Conservation (phyloP, 2,888 invertebrate species). For the Actias luna region DNA sequence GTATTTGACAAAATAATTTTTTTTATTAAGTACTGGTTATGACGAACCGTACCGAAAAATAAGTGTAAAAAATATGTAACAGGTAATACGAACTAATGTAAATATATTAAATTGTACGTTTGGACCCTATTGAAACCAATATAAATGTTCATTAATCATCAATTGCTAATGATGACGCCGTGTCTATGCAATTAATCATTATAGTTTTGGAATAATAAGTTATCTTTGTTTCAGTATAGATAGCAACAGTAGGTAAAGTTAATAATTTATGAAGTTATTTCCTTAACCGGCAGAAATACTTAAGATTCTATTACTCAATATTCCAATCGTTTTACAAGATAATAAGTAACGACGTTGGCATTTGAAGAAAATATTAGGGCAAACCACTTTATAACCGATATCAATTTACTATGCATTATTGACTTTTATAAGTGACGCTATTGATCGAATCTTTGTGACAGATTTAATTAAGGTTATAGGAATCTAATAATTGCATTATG, state of each 20-base stretch:
- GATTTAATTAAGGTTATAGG: too few relatives aligned
- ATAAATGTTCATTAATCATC: slow-evolving; percentile 26
- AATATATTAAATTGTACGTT: background rate
- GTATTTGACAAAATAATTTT: too few relatives aligned
- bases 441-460: too few relatives aligned
- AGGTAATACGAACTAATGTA: background rate
- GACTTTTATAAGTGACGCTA: too few relatives aligned
- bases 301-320: background rate
- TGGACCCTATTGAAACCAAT: background rate
- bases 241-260: background rate
- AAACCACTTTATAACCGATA: background rate
- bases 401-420: too few relatives aligned
- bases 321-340: background rate
- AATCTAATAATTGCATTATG: too few relatives aligned
- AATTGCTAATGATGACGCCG: slow-evolving; percentile 25
- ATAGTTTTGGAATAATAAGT: slow-evolving; percentile 16
- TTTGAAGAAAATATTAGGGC: background rate
- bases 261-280: background rate
- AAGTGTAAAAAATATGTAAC: too few relatives aligned
- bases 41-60: too few relatives aligned
- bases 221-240: background rate
- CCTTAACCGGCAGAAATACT: background rate
- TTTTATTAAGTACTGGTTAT: too few relatives aligned
- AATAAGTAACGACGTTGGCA: background rate
- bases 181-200: slow-evolving; percentile 28